Base-by-base conservation (phyloP, 2,888 invertebrate genomes). In the Keiferia lycopersicella region DNA sequence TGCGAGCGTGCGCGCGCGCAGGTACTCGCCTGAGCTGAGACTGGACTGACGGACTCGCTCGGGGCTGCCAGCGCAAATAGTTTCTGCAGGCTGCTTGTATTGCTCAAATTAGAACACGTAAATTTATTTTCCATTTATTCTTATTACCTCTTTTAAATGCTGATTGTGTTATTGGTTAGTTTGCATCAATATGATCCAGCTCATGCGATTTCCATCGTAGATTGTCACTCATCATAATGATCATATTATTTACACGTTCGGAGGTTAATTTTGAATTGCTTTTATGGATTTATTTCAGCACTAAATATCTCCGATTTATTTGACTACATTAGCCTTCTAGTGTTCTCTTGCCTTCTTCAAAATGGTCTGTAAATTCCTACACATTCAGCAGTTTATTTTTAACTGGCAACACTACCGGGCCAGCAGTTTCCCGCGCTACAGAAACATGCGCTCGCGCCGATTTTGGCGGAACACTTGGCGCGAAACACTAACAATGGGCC, bases 381-480 rank as follows among this genome's bases (percentile, higher is more conserved):
- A 16, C 10, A 56, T 56, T 16, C 10, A 10, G 58, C 30, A 30
- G 45, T 7, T 26, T 22, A n/a, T 10, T 48, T 22, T 45, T 57
- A 58, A 16, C 38, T 53, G 53, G 59, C 51, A 64, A 64, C 64
- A 56, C 73, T 84, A 76, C 74, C 11, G 1, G n/a, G 26, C 16
- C 7, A 11, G 81, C 30, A 34, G 82, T 84, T 89, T 90, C 90
- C 89, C 89, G 89, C 89, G 83, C 81, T 77, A 76, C 22, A 72
- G 79, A 73, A 79, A 79, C 84, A 79, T 86, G 82, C 81, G 20
- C 51, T 26, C 20, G 85, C 82, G 85, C 83, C 82, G 84, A 88
- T 87, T 89, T 88, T 83, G 87, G 86, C 84, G 83, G 83, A 76
- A 77, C 88, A 87, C 89, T 91, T 90, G 88, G 91, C 91, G 91